These are phyloP conservation scores for Parambassis ranga DNA, from an alignment of 2,797 vertebrate species.

Conservation along the genomic window DNA sequence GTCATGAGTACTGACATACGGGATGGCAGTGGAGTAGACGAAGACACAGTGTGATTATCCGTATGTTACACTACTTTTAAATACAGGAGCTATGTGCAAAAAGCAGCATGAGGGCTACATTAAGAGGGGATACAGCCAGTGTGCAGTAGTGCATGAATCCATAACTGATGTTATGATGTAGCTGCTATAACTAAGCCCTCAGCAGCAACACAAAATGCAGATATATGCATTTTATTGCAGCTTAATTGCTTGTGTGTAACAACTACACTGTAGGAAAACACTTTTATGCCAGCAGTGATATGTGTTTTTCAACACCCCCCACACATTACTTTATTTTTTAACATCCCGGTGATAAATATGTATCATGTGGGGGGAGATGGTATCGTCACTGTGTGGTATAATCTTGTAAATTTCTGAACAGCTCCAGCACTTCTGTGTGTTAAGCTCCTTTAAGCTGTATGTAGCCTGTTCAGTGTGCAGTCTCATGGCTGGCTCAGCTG, in stretches of 20 bases:
- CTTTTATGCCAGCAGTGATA: conserved; percentile 12
- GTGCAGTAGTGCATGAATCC: conserved; percentile 36
- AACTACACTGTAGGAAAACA: conserved; percentile 4
- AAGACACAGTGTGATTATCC: neutral
- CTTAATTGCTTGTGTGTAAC: conserved; percentile 39
- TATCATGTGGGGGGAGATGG: conserved; percentile 26
- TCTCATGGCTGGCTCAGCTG: conserved; percentile 69
- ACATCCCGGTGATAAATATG: conserved; percentile 23
- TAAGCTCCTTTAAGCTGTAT: conserved; percentile 44
- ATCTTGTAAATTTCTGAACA: conserved; percentile 39
- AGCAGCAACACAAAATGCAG: conserved; percentile 29
- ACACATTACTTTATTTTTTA: conserved; percentile 9
- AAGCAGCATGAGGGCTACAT: conserved; percentile 2
- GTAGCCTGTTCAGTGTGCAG: conserved; percentile 62
- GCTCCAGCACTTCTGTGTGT: conserved; percentile 30
- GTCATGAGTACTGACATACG: too few relatives aligned
- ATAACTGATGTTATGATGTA: conserved; percentile 38
- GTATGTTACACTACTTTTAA: neutral
- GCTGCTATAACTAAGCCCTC: conserved; percentile 13
- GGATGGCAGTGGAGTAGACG: too few relatives aligned
- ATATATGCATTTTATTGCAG: conserved; percentile 42
- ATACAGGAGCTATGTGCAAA: neutral
- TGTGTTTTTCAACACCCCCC: conserved; percentile 9
- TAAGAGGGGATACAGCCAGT: conserved; percentile 12
- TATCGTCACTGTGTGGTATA: conserved; percentile 26